Percentiles rank a stretch among this genome's conserved stretches.
Conservation (phyloP, 2,888 invertebrate species). For the Cryptosula pallasiana region DNA sequence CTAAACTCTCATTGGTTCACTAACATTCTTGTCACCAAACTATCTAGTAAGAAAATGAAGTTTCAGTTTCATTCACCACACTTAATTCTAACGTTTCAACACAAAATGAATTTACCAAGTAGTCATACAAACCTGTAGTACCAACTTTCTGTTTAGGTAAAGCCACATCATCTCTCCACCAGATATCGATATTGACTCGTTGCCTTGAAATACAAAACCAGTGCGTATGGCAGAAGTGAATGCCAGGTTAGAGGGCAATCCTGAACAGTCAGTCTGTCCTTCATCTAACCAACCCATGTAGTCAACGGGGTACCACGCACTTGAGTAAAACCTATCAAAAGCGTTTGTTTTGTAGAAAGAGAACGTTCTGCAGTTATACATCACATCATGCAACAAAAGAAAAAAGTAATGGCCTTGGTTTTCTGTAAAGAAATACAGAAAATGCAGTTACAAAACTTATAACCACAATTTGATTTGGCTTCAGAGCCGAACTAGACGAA, state of each 20-base stretch:
- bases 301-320: conserved; percentile 37
- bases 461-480: too few species aligned
- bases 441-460: too few species aligned
- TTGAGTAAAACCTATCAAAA: conserved; percentile 32
- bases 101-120: background rate
- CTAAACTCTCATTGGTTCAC: too few species aligned
- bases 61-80: too few species aligned
- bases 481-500: too few species aligned
- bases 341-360: too few species aligned
- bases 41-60: too few species aligned
- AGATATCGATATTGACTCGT: conserved; percentile 35
- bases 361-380: too few species aligned
- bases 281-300: conserved; percentile 35
- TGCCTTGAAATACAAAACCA: conserved; percentile 36
- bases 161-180: conserved; percentile 44
- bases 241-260: conserved; percentile 36
- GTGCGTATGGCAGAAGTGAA: conserved; percentile 37
- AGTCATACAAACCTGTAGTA: conserved; percentile 34
- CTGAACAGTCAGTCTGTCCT: conserved; percentile 34
- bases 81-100: background rate
- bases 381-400: too few species aligned
- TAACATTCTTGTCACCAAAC: too few species aligned
- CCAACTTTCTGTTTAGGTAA: conserved; percentile 36
- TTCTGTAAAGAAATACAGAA: too few species aligned
- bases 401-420: too few species aligned